Conservation (phyloP, 2,888 invertebrate genomes). For the Gortyna flavago region DNA sequence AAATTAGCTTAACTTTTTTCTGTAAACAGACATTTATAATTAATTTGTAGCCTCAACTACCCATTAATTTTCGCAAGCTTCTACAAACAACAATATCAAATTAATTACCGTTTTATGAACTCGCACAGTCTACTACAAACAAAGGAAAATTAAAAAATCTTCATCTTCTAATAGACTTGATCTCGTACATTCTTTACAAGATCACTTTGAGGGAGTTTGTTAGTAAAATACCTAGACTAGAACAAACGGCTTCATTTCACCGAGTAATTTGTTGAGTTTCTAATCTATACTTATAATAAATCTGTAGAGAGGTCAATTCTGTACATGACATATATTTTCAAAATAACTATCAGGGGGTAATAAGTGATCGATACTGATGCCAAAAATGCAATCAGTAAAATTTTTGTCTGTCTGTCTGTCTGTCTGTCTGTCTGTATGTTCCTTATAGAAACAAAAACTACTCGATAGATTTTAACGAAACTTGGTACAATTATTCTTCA, state of each 20-base stretch:
- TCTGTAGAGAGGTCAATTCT: no score
- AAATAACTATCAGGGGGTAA: no score
- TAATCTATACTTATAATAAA: no score
- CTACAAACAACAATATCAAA: slow-evolving; percentile 27
- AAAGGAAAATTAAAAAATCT: slow-evolving; percentile 11
- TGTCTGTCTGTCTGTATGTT: no score
- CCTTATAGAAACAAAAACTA: no score
- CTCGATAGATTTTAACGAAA: no score
- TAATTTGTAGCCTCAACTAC: slow-evolving; percentile 14
- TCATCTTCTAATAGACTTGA: slow-evolving; percentile 18
- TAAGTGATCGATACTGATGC: no score
- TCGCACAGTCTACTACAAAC: slow-evolving; percentile 1
- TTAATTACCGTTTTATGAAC: slow-evolving; percentile 27
- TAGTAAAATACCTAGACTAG: slow-evolving; percentile 29
- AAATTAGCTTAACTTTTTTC: neutral
- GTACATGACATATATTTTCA: no score
- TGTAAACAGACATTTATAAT: slow-evolving; percentile 16
- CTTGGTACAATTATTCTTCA: no score
- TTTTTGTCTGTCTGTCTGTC: no score
- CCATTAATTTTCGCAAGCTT: slow-evolving; percentile 14
- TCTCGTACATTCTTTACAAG: slow-evolving; percentile 12
- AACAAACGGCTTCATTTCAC: slow-evolving; percentile 38
- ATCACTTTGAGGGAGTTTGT: slow-evolving; percentile 31
- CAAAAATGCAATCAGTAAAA: no score
- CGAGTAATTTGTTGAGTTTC: slow-evolving; percentile 22